A percentile compares a stretch with the other conserved stretches of the same genome.
Evolutionary conservation across 2,113 vertebrate species (phyloP).

Genomic region (Mesembrinibis cayennensis): DNA sequence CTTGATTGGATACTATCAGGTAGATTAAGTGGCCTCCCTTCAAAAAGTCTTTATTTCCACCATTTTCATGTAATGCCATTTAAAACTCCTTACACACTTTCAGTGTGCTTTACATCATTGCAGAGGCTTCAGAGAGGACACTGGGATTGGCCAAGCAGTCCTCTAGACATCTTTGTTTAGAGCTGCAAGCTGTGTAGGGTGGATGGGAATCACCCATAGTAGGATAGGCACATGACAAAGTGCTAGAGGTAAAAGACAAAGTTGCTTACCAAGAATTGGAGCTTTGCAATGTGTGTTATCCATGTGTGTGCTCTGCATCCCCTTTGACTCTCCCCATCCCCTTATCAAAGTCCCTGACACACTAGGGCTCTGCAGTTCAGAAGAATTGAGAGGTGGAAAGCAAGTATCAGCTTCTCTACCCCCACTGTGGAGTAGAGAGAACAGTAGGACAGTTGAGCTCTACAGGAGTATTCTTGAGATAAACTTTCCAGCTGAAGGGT

Average conservation of each 20-base stretch:
- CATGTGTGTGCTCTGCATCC: too few species aligned
- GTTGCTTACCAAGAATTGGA: not conserved
- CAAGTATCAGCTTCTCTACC: not conserved
- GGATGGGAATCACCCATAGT: not conserved
- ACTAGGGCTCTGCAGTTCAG: not conserved
- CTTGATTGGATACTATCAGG: not conserved
- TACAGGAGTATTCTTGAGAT: not conserved
- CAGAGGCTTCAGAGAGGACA: not conserved
- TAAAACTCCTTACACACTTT: not conserved
- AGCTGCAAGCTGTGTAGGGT: not conserved
- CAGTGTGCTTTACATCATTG: not conserved
- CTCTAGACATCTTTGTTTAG: not conserved
- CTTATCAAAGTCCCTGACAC: not conserved
- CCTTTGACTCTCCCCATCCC: not conserved
- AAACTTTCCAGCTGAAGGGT: not conserved
- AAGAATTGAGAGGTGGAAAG: not conserved
- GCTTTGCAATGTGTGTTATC: not conserved
- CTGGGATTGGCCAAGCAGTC: not conserved
- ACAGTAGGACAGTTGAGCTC: not conserved
- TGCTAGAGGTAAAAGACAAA: not conserved
- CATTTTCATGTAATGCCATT: not conserved
- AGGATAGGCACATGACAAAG: not conserved
- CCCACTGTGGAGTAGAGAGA: not conserved
- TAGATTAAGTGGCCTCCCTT: not conserved
- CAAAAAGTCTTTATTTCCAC: not conserved